Evolutionary conservation across 2,888 invertebrate species (phyloP).

Genomic region (Muschampia staudingeri): DNA sequence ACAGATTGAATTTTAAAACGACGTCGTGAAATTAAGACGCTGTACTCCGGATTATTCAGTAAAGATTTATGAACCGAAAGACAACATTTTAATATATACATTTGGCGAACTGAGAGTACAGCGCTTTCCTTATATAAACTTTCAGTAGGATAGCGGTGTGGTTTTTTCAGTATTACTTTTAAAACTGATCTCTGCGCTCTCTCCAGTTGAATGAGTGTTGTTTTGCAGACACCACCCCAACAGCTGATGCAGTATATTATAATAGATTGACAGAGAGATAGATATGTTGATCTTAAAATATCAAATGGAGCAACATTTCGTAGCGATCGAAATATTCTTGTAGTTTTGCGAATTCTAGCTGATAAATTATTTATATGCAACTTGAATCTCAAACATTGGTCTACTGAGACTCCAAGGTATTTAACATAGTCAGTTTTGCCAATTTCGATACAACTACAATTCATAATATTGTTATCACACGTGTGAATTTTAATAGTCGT

Average conservation of each 20-base stretch:
- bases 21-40: not conserved
- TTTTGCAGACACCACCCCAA: not conserved
- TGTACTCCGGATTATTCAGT: not conserved
- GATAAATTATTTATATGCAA: not conserved
- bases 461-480: not conserved
- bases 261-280: not conserved
- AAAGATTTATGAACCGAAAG: not conserved
- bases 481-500: not conserved
- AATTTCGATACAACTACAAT: not conserved
- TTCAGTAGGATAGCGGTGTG: not conserved
- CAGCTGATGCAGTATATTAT: not conserved
- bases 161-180: slow-evolving; percentile 12
- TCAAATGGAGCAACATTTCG: not conserved
- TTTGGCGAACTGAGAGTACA: slow-evolving; percentile 2
- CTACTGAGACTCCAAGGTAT: slow-evolving; percentile 8
- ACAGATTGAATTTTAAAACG: not conserved
- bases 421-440: not conserved
- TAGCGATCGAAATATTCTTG: not conserved
- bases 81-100: not conserved
- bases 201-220: not conserved
- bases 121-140: not conserved
- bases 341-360: not conserved
- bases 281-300: not conserved
- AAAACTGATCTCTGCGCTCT: not conserved
- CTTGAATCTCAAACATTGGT: not conserved